Percentiles rank a stretch among this genome's conserved stretches.
Conservation (phyloP, 2,797 vertebrate species). For the Lutjanus campechanus region DNA sequence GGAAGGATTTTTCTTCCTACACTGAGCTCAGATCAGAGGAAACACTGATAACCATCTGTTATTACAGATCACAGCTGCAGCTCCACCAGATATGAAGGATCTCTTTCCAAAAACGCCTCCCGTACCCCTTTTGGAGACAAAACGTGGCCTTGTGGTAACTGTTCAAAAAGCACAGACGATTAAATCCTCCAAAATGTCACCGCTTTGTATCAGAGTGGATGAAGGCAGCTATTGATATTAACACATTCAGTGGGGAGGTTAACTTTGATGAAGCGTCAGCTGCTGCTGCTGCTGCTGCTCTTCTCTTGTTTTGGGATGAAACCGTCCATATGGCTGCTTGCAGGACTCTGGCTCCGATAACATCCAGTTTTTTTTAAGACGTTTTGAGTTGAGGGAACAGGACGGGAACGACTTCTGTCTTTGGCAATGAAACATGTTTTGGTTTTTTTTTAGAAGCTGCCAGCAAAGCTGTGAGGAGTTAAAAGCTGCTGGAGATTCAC, state of each 20-base stretch:
- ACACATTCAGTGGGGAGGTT: not conserved
- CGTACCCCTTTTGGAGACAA: not conserved
- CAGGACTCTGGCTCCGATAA: not conserved
- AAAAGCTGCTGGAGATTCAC: not conserved
- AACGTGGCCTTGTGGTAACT: not conserved
- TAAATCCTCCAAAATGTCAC: constrained; percentile 17
- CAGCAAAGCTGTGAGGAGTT: constrained; percentile 3
- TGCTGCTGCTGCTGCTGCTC: not conserved
- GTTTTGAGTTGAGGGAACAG: not conserved
- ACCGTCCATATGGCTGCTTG: not conserved
- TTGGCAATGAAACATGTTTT: constrained; percentile 37
- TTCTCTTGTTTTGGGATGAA: not conserved
- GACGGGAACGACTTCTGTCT: constrained; percentile 3
- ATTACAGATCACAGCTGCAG: constrained; percentile 55
- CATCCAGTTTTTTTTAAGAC: not conserved
- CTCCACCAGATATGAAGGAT: constrained; percentile 1
- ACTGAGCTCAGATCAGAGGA: constrained; percentile 39
- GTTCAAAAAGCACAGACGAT: constrained; percentile 2
- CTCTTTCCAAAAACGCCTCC: not conserved
- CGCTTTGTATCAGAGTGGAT: not conserved
- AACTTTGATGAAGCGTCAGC: not conserved
- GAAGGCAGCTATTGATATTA: not conserved
- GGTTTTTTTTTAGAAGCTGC: constrained; percentile 26
- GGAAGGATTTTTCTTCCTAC: constrained; percentile 11
- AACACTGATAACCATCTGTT: constrained; percentile 50